phyloP scores from a whole-genome alignment of 1,140 invertebrate genomes.

The Drosophila quadrilineata region DNA sequence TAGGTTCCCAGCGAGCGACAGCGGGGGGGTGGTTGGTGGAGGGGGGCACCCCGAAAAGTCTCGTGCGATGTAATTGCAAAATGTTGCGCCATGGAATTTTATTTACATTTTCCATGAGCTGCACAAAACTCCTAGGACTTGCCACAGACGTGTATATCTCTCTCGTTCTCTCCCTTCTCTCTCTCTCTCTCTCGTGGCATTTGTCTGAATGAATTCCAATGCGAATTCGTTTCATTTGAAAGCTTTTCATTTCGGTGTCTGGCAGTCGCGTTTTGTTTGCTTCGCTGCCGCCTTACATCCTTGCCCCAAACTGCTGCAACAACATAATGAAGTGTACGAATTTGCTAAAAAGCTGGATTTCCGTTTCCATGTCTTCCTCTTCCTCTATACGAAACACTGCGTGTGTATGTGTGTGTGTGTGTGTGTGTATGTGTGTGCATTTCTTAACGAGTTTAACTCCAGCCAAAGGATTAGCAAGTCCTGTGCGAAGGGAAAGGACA shows the following conservation, averaged over 20 bases:
- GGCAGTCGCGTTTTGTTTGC: conserved; percentile 42
- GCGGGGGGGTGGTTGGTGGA: background rate
- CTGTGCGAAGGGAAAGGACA: conserved; percentile 21
- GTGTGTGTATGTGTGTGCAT: conserved; percentile 13
- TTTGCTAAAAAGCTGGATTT: conserved; percentile 53
- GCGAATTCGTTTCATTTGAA: conserved; percentile 59
- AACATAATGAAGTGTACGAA: conserved; percentile 51
- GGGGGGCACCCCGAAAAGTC: conserved; percentile 8
- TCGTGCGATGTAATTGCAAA: conserved; percentile 57
- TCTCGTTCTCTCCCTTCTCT: background rate
- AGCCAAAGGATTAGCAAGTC: conserved; percentile 28
- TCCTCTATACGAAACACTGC: conserved; percentile 9
- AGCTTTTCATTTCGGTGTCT: conserved; percentile 47
- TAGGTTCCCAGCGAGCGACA: background rate
- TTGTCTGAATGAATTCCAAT: conserved; percentile 40
- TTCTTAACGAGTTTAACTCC: conserved; percentile 44
- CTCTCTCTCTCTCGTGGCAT: background rate
- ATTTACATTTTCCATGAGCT: conserved; percentile 68
- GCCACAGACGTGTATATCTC: conserved; percentile 12
- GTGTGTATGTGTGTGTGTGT: conserved; percentile 11
- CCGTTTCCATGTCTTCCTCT: conserved; percentile 40
- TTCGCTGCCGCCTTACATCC: background rate
- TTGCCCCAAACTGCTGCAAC: background rate
- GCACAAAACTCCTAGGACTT: conserved; percentile 25
- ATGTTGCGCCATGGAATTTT: conserved; percentile 63